Percentiles rank a stretch among this genome's conserved stretches.
Evolutionary conservation across 2,113 vertebrate species (phyloP).

Genomic region (Cyprinodon tularosa): DNA sequence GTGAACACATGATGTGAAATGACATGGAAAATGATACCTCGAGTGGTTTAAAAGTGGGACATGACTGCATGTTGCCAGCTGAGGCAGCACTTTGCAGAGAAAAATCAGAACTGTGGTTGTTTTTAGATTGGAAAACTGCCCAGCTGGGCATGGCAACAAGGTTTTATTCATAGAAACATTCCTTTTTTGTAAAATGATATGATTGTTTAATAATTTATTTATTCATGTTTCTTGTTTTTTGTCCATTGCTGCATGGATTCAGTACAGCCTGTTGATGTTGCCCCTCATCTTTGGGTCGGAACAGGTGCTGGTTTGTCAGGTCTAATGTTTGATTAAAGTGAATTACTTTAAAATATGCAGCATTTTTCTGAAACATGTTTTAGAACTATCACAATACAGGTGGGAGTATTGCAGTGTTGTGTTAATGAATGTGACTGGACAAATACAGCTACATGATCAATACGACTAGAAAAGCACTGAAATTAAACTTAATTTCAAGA

Average conservation of each 20-base stretch:
- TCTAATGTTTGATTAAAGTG: background rate
- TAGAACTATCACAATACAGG: no score
- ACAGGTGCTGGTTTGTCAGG: background rate
- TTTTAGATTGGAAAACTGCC: background rate
- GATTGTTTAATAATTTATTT: background rate
- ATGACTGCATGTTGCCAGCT: slow-evolving; percentile 35
- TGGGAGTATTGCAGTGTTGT: no score
- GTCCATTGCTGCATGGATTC: background rate
- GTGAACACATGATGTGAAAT: slow-evolving; percentile 18
- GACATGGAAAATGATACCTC: slow-evolving; percentile 25
- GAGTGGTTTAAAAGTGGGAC: slow-evolving; percentile 34
- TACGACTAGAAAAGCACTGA: no score
- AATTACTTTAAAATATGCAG: background rate
- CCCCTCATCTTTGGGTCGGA: background rate
- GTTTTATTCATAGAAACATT: background rate
- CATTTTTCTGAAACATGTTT: no score
- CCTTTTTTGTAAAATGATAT: background rate
- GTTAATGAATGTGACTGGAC: no score
- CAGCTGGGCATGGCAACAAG: background rate
- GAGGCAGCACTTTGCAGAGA: slow-evolving; percentile 7
- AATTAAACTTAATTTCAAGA: no score
- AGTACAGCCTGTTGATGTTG: background rate
- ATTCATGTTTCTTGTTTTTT: background rate
- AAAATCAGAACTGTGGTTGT: background rate
- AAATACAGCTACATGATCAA: no score